A percentile compares a stretch with the other conserved stretches of the same genome.
phyloP scores from a whole-genome alignment of 2,797 vertebrate genomes.

The Sphaeramia orbicularis region DNA sequence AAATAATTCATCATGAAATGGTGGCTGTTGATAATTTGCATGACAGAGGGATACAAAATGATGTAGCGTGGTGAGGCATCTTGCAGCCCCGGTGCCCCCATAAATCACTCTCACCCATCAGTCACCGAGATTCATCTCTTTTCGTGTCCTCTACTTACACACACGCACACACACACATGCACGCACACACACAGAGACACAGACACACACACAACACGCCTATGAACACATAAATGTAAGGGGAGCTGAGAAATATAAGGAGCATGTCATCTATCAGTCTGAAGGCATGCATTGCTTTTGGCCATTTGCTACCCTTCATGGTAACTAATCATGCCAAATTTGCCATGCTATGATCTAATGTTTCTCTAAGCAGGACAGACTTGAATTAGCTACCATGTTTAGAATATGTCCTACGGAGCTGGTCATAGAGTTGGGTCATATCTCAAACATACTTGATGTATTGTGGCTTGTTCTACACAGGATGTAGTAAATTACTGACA shows the following conservation, averaged over 20 bases:
- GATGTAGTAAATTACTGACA: too few species aligned
- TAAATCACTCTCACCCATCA: slow-evolving; percentile 79
- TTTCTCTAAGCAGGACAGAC: neutral
- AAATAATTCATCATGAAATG: slow-evolving; percentile 78
- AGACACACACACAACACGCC: neutral
- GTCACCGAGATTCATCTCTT: slow-evolving; percentile 38
- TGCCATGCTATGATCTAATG: slow-evolving; percentile 12
- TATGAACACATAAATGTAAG: neutral
- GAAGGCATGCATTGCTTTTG: slow-evolving; percentile 22
- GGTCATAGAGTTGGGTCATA: too few species aligned
- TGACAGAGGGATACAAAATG: slow-evolving; percentile 78
- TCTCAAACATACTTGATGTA: too few species aligned
- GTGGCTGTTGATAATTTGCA: slow-evolving; percentile 77
- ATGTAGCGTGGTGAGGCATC: slow-evolving; percentile 56
- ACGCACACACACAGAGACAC: slow-evolving; percentile 10
- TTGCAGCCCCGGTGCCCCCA: slow-evolving; percentile 43
- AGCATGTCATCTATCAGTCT: slow-evolving; percentile 24
- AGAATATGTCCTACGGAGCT: neutral
- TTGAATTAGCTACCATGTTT: slow-evolving; percentile 2
- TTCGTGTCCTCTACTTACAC: slow-evolving; percentile 41
- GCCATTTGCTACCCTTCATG: slow-evolving; percentile 22
- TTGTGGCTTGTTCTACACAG: too few species aligned
- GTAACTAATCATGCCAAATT: slow-evolving; percentile 39
- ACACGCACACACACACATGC: slow-evolving; percentile 14
- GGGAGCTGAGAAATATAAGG: slow-evolving; percentile 25